These are phyloP conservation scores for Tribolium castaneum DNA, from an alignment of 1,140 invertebrate species.

Conservation along the genomic window DNA sequence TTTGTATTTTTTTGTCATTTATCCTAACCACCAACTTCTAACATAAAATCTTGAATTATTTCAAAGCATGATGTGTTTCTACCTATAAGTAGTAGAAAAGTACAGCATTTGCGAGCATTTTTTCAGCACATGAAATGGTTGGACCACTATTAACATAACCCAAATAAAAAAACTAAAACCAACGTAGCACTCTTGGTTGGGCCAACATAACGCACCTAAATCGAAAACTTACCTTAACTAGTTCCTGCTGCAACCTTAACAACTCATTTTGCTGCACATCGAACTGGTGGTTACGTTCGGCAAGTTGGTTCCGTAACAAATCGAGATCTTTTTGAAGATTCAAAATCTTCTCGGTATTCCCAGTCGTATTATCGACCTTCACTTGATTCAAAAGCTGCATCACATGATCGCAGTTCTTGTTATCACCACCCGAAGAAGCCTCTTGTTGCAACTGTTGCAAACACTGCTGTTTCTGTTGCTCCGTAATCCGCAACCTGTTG, in stretches of 20 bases:
- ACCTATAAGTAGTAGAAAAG: no score
- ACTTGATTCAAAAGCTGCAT: conserved; percentile 32
- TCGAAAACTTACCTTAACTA: conserved; percentile 17
- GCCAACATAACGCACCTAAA: no score
- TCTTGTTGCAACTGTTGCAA: conserved; percentile 5
- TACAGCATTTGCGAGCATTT: no score
- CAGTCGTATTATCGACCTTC: conserved; percentile 11
- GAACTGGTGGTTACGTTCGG: conserved; percentile 31
- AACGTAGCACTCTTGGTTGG: no score
- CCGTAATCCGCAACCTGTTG: conserved; percentile 12
- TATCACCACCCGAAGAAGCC: not conserved
- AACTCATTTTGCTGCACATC: conserved; percentile 29
- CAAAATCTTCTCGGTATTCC: conserved; percentile 18
- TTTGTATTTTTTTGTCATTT: no score
- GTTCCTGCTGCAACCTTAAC: conserved; percentile 15
- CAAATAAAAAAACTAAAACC: no score
- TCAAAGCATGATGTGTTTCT: no score
- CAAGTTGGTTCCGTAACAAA: conserved; percentile 10
- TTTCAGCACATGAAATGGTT: no score
- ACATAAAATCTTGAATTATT: no score
- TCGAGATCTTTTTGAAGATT: conserved; percentile 39
- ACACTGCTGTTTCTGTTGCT: conserved; percentile 39
- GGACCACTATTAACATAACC: no score
- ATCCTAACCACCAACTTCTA: no score
- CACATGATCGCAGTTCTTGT: conserved; percentile 24